Conservation (phyloP, 1,140 invertebrate species). For the Pogonognathellus flavescens region DNA sequence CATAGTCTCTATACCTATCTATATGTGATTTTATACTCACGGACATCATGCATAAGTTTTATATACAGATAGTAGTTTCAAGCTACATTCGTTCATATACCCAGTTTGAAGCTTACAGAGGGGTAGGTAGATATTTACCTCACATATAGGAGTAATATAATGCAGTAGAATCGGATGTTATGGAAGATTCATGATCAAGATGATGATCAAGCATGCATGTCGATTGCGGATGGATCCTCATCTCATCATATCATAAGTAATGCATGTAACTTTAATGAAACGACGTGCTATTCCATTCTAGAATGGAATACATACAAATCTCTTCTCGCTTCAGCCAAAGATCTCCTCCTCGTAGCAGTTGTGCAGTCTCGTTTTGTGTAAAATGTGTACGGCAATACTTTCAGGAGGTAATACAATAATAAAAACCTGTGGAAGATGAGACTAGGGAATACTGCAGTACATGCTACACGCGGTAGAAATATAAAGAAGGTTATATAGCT, state of each 20-base stretch:
- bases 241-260: constrained; percentile 8
- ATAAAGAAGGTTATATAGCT: constrained; percentile 18
- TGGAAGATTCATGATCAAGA: constrained; percentile 52
- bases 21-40: too few species aligned
- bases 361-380: too few species aligned
- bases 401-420: neutral
- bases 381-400: neutral
- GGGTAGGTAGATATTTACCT: neutral
- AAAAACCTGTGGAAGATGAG: neutral
- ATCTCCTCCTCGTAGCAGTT: neutral
- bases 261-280: neutral
- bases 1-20: too few species aligned
- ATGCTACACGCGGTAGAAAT: neutral
- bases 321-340: constrained; percentile 2
- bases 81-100: too few species aligned
- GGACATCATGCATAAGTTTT: too few species aligned
- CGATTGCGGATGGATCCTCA: constrained; percentile 33
- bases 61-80: too few species aligned
- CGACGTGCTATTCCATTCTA: neutral
- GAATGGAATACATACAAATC: constrained; percentile 10
- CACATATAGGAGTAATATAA: neutral
- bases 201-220: constrained; percentile 47
- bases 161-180: constrained; percentile 21
- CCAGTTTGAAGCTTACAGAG: too few species aligned
- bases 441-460: neutral